These are phyloP conservation scores for Pseudochirops cupreus DNA, from an alignment of 2,797 vertebrate species.

Conservation along the genomic window DNA sequence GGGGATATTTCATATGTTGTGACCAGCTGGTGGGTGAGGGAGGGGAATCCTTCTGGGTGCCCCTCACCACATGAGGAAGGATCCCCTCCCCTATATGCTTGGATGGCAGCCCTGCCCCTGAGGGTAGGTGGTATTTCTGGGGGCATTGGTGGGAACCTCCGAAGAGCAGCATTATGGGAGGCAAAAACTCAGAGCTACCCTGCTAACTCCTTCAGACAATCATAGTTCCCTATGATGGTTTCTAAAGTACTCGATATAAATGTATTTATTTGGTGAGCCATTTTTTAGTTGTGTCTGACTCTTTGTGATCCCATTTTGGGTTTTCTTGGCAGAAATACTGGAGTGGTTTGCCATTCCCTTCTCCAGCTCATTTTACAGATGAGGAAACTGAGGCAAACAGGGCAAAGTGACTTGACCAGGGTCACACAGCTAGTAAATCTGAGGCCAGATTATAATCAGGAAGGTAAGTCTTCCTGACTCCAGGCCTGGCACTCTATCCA, in stretches of 20 bases:
- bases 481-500: not conserved
- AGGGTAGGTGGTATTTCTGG: not conserved
- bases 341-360: not conserved
- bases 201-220: not conserved
- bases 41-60: not conserved
- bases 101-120: not conserved
- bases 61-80: not conserved
- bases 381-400: not conserved
- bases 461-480: not conserved
- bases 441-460: not conserved
- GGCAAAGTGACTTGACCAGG: not conserved
- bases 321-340: not conserved
- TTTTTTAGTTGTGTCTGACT: not conserved
- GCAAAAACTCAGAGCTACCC: not conserved
- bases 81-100: not conserved
- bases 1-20: not conserved
- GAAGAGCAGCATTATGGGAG: not conserved
- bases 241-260: not conserved
- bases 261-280: not conserved
- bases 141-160: too few species aligned
- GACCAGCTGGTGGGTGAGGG: not conserved
- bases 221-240: not conserved
- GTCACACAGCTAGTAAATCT: not conserved
- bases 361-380: not conserved
- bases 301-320: not conserved